A percentile compares a stretch with the other conserved stretches of the same genome.
phyloP scores from a whole-genome alignment of 2,113 vertebrate genomes.

The Gobiocypris rarus region DNA sequence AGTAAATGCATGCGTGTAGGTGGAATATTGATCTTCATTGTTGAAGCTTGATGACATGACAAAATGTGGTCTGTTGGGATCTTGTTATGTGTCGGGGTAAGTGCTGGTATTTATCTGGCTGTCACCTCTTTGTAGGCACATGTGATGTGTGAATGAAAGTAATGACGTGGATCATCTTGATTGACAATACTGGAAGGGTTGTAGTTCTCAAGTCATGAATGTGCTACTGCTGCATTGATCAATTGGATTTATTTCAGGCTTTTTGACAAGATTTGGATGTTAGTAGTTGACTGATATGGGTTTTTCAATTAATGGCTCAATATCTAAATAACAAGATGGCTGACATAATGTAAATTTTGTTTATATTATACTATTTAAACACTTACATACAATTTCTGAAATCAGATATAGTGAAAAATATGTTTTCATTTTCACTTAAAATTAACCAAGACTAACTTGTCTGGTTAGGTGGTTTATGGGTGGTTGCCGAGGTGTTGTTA shows the following conservation, averaged over 20 bases:
- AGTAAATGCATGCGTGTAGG: neutral
- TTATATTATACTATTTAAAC: neutral
- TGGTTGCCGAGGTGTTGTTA: neutral
- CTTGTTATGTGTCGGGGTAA: slow-evolving; percentile 37
- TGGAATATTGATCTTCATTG: slow-evolving; percentile 37
- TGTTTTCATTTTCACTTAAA: neutral
- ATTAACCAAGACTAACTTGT: too few species aligned
- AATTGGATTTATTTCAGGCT: neutral
- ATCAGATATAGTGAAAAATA: neutral
- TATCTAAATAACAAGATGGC: neutral
- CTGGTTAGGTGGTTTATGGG: too few species aligned
- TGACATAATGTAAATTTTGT: neutral
- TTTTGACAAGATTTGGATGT: neutral
- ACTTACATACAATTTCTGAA: neutral
- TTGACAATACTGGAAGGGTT: slow-evolving; percentile 30
- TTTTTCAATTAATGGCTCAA: neutral
- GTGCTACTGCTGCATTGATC: neutral
- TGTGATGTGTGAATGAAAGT: slow-evolving; percentile 41
- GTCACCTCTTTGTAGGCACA: slow-evolving; percentile 26
- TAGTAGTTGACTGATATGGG: neutral
- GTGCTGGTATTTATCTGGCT: neutral
- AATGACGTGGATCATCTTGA: slow-evolving; percentile 45
- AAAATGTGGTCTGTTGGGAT: slow-evolving; percentile 41
- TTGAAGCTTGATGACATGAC: slow-evolving; percentile 37
- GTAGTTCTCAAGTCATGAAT: neutral